Conservation (phyloP, 2,113 vertebrate species). For the Cairina moschata region DNA sequence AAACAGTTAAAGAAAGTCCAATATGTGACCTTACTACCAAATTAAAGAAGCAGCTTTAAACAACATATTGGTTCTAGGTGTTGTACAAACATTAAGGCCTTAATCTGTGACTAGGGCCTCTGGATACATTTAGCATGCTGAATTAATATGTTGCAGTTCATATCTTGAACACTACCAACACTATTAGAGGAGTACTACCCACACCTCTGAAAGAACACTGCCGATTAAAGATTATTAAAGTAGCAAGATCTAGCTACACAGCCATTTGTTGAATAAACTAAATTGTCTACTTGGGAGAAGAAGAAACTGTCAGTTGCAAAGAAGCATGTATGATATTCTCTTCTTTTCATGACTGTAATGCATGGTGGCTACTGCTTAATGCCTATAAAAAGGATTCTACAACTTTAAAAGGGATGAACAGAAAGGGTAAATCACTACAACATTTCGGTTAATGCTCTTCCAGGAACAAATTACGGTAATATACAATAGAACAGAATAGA, state of each 20-base stretch:
- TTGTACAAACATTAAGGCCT: background rate
- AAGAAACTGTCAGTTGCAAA: background rate
- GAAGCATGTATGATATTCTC: background rate
- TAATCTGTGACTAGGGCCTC: background rate
- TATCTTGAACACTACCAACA: background rate
- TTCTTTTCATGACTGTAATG: background rate
- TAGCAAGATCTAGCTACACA: background rate
- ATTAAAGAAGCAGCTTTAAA: background rate
- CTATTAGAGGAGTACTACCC: background rate
- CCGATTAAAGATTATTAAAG: background rate
- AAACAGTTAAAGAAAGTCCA: background rate
- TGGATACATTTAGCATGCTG: background rate
- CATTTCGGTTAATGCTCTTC: background rate
- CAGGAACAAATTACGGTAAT: background rate
- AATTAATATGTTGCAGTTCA: background rate
- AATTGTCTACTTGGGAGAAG: background rate
- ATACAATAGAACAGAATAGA: no score
- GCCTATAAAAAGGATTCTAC: background rate
- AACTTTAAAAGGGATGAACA: background rate
- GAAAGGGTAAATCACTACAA: background rate
- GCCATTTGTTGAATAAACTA: background rate
- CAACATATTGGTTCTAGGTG: no score
- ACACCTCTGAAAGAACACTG: background rate
- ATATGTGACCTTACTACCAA: background rate
- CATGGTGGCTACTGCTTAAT: background rate